Evolutionary conservation across 2,797 vertebrate genomes (phyloP).

Genomic region (Taeniopygia guttata): DNA sequence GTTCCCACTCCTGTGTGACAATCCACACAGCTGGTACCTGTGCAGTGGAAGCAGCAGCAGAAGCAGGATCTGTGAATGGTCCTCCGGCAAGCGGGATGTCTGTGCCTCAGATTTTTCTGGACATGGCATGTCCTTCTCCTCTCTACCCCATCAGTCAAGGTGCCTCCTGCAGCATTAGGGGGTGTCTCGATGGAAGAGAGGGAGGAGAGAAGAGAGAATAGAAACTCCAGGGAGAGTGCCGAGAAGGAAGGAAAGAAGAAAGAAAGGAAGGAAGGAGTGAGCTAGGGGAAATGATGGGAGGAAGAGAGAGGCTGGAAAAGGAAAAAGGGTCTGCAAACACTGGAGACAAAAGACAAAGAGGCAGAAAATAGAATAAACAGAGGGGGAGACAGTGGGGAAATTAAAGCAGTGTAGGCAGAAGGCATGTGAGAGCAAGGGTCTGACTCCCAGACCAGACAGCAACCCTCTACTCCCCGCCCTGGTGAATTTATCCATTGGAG

Average conservation of each 20-base stretch:
- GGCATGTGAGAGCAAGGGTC: neutral
- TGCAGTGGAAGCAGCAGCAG: neutral
- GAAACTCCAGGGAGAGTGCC: neutral
- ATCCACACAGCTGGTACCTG: neutral
- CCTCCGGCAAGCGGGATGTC: neutral
- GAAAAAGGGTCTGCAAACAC: conserved; percentile 26
- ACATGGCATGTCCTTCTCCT: neutral
- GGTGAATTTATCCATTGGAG: neutral
- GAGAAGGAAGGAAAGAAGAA: conserved; percentile 43
- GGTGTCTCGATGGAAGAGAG: conserved; percentile 30
- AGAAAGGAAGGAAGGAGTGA: conserved; percentile 28
- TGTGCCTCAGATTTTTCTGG: neutral
- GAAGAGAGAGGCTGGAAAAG: conserved; percentile 37
- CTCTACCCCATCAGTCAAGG: neutral
- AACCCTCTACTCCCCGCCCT: neutral
- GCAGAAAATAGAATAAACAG: conserved; percentile 44
- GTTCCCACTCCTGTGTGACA: neutral
- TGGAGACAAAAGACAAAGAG: conserved; percentile 41
- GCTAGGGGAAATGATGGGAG: conserved; percentile 11
- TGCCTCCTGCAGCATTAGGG: neutral
- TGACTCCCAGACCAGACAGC: neutral
- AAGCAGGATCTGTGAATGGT: neutral
- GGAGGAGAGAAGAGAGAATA: conserved; percentile 52
- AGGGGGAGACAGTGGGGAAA: neutral
- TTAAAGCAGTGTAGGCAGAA: neutral